Evolutionary conservation across 2,888 invertebrate genomes (phyloP), one percentile per base, ranked within the genome.

Genomic region (Chesias legatella): DNA sequence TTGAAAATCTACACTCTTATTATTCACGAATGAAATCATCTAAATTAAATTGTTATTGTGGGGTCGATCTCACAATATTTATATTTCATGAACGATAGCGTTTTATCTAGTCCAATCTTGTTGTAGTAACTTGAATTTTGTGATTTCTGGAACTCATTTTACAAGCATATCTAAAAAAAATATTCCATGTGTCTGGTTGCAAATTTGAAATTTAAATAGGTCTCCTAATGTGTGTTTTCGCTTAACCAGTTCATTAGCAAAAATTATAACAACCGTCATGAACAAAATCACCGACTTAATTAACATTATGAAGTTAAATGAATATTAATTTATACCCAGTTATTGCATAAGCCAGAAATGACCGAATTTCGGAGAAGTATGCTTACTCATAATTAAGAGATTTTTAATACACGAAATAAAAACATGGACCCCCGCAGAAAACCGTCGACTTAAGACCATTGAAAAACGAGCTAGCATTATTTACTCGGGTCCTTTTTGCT

Each of bases 401-500:
- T 78, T 45, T 76, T 74, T 73, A 73, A 79, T 67, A 68, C 63
- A 58, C 70, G 70, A 79, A 76, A 73, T 70, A 73, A 77, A 79
- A 79, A 79, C 76, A 74, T 65, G 67, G 58, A 45, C 65, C 68
- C 70, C 73, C 73, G 77, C 75, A 79, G 77, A 75, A 64, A 69
- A 63, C 66, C 59, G 64, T 56, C 70, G 75, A 73, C 78, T 79
- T 81, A 84, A 81, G 82, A 75, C 80, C 77, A 75, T 70, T 81
- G 76, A 84, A 79, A 80, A 83, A 84, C 71, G 82, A 75, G 72
- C 56, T 53, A 56, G 63, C 79, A 83, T 84, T 84, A 81, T 80
- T 84, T 83, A 84, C 80, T 73, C 70, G 56, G 66, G 67, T 66
- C 75, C 76, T 73, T 77, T 83, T 74, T 62, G 63, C 73, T 79